Base-by-base conservation (phyloP, 2,888 invertebrate species). In the Salpingus planirostris region DNA sequence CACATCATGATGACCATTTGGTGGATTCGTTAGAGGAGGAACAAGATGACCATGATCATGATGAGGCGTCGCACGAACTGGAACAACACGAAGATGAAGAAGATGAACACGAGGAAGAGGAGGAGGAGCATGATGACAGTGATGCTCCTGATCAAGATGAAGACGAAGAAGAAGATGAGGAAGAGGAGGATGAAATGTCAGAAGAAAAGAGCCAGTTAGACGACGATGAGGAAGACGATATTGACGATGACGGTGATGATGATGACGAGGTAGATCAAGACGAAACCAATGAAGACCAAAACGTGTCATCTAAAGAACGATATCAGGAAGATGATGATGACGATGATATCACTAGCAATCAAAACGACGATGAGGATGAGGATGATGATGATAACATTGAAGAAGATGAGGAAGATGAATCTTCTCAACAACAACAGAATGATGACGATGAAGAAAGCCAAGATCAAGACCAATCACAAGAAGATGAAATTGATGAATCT, bases 201-300 rank as follows among this genome's bases (percentile, higher is more conserved):
- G 64, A 64, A 28, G 63, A 64, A 10, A 54, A 58, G 26, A 18
- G 18, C 18, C 57, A 64, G 22, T 46, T 52, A 11, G 62, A 57
- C 22, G 60, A 63, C 22, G 60, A 63, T 14, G 30, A 37, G 6
- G 33, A 64, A 24, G 40, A 48, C 31, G 68, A 69, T 51, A 68
- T 70, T 28, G 57, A 58, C 12, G 69, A 71, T 39, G 70, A 71
- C 47, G 71, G 71, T 51, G 65, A 65, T 47, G 69, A 70, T 44
- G 69, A 70, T 13, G 59, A 62, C 12, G 34, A 15, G 3, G 31
- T 31, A 24, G 8, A 23, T 8, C 18, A 65, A 47, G 69, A 70
- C 44, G 69, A 70, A 13, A 60, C 62, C 12, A 34, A 15, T 6
- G 31, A 34, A 24, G 8, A 23, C 18, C 18, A 18, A 8, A 18